Evolutionary conservation across 1,140 invertebrate species (phyloP), one percentile per base, ranked within the genome.

Genomic region (Drosophila grimshawi): DNA sequence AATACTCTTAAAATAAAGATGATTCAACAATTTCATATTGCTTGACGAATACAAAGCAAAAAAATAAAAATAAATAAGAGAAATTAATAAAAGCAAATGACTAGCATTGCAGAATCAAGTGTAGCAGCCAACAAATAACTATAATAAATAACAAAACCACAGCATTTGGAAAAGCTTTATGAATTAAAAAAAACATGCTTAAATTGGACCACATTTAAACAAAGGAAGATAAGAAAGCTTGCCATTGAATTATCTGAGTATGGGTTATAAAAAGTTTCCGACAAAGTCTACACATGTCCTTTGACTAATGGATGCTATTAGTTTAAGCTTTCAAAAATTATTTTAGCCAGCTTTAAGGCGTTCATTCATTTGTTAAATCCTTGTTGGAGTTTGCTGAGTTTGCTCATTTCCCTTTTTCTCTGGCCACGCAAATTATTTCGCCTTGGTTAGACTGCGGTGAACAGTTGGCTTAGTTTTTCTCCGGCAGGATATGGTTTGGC

Each of bases 401-500:
- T 57, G 43, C 78, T 86, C 70, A 85, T 86, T 85, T 85, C 81
- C 81, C 78, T 67, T 78, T 78, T 60, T 45, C 4, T 19, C 7
- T 11, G 51, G 8, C 39, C 49, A 51, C 46, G 48, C 65, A 85
- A 83, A 77, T 85, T 68, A 73, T 79, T 69, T 76, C 51, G 64
- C 46, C 45, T 43, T 11, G 8, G 27, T 63, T 49, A 52, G 33
- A 46, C 56, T 69, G 75, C 43, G 66, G 69, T 69, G 77, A 53
- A 8, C 39, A 29, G 53, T 81, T 57, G 57, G 65, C 78, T 52
- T 65, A 37, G 66, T 67, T 76, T 67, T 68, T 19, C 19, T 19
- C 19, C 19, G 71, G 76, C 82, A 86, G 82, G 82, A 86, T 86
- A 86, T 86, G 81, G 66, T 85, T 74, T 71, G 74, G n/a, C 32